These are phyloP conservation scores for Cerastis leucographa DNA, from an alignment of 2,888 invertebrate genomes.

Conservation along the genomic window DNA sequence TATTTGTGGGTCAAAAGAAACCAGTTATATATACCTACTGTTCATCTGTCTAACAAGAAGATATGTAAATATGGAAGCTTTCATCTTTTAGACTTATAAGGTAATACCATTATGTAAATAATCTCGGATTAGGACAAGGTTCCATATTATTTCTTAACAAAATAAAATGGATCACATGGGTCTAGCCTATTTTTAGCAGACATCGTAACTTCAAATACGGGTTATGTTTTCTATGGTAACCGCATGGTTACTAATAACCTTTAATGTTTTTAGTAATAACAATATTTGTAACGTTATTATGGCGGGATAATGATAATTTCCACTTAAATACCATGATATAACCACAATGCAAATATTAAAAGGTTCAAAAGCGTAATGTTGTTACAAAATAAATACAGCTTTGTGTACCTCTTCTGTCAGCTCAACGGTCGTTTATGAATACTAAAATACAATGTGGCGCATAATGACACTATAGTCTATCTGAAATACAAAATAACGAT, in stretches of 20 bases:
- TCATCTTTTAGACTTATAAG: background rate
- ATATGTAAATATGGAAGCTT: conserved; percentile 12
- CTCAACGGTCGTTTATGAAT: conserved; percentile 55
- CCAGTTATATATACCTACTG: background rate
- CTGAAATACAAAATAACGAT: conserved; percentile 55
- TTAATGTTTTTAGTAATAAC: conserved; percentile 31
- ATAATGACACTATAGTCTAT: conserved; percentile 54
- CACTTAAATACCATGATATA: conserved; percentile 35
- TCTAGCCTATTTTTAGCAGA: conserved; percentile 4
- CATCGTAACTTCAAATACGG: conserved; percentile 14
- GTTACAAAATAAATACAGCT: conserved; percentile 54
- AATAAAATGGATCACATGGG: background rate
- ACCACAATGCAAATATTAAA: conserved; percentile 54
- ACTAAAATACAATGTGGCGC: conserved; percentile 61
- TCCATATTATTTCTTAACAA: background rate
- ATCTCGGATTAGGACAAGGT: conserved; percentile 26
- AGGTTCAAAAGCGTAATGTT: conserved; percentile 46
- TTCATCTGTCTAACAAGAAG: conserved; percentile 14
- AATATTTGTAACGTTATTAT: conserved; percentile 36
- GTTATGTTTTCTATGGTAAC: background rate
- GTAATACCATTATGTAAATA: conserved; percentile 11
- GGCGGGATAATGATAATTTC: conserved; percentile 25
- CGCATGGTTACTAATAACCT: conserved; percentile 1
- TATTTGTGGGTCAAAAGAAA: conserved; percentile 42
- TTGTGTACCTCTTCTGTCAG: conserved; percentile 37